Evolutionary conservation across 37 sponge, comb jelly and placozoan species (phyloP), one percentile per base, ranked within the genome.

Genomic region (Theonella swinhoei): DNA sequence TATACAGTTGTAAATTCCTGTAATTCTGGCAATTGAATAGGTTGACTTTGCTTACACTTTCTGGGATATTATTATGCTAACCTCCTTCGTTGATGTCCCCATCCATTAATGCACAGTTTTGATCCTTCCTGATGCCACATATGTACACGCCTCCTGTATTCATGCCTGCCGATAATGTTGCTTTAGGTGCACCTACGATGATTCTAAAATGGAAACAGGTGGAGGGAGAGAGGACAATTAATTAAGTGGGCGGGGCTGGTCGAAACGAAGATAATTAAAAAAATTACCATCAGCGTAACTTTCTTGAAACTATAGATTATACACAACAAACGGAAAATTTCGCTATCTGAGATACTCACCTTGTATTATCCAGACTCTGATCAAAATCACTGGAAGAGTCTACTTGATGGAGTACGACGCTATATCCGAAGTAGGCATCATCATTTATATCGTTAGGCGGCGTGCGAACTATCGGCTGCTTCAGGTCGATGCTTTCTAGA

Each of bases 391-490:
- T 68, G 0, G 69, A 26, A 33, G n/a, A 31, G 34, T 5, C 62
- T n/a, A 39, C 28, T 4, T 68, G 68, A 42, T 90, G 90, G 35
- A 85, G 77, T 60, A 90, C 81, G 29, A 66, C 23, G 14, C 39
- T 32, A 38, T 80, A 90, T 4, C 90, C 85, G 65, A 90, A 90
- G 39, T 64, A 36, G 26, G 23, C 72, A 7, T 47, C 54, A 14
- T 47, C 54, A 14, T 47, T 47, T 47, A 47, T 7, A 7, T 47
- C 54, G 54, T 47, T 14, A 7, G 54, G 54, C 7, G 54, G 11
- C 54, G 14, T 7, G 11, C 54, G 54, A 7, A 47, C 54, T 47
- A 47, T 47, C 54, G 54, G 54, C 54, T 47, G 54, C 14, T 47
- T 7, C 54, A 47, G 54, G 54, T 47, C 54, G 54, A 47, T 47